Conservation (phyloP, 2,888 invertebrate genomes). For the Melanostoma scalare region DNA sequence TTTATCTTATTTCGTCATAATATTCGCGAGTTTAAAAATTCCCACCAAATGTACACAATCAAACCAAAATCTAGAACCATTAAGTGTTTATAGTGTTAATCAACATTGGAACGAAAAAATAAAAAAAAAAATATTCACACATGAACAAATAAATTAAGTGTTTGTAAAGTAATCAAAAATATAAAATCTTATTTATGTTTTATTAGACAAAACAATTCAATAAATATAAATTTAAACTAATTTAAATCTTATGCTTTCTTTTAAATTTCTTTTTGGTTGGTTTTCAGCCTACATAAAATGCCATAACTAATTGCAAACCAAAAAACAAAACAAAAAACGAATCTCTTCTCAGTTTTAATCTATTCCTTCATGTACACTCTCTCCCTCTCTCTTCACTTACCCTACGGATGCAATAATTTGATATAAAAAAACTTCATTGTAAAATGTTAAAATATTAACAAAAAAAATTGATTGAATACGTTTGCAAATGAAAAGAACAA, state of each 20-base stretch:
- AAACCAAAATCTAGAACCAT: slow-evolving; percentile 59
- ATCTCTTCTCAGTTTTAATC: slow-evolving; percentile 65
- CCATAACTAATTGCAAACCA: slow-evolving; percentile 65
- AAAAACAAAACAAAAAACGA: slow-evolving; percentile 48
- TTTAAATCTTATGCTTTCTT: slow-evolving; percentile 70
- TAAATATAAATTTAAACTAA: slow-evolving; percentile 43
- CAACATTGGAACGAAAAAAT: slow-evolving; percentile 7
- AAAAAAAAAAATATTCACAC: slow-evolving; percentile 30
- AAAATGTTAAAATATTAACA: slow-evolving; percentile 19
- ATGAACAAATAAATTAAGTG: slow-evolving; percentile 33
- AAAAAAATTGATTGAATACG: slow-evolving; percentile 14
- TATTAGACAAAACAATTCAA: slow-evolving; percentile 27
- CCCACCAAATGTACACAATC: slow-evolving; percentile 1
- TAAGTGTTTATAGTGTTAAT: slow-evolving; percentile 20
- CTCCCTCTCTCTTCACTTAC: slow-evolving; percentile 60
- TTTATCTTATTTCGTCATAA: background rate
- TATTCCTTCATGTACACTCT: slow-evolving; percentile 42
- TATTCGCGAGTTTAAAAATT: background rate
- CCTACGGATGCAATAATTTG: slow-evolving; percentile 49
- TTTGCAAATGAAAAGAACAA: slow-evolving; percentile 62
- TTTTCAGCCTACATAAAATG: slow-evolving; percentile 69
- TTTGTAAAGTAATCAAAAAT: slow-evolving; percentile 37
- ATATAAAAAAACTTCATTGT: slow-evolving; percentile 10
- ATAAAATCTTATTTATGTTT: slow-evolving; percentile 42
- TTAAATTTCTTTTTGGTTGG: slow-evolving; percentile 72